Evolutionary conservation across 2,113 vertebrate genomes (phyloP), one percentile per base, ranked within the genome.

Genomic region (Isichthys henryi): DNA sequence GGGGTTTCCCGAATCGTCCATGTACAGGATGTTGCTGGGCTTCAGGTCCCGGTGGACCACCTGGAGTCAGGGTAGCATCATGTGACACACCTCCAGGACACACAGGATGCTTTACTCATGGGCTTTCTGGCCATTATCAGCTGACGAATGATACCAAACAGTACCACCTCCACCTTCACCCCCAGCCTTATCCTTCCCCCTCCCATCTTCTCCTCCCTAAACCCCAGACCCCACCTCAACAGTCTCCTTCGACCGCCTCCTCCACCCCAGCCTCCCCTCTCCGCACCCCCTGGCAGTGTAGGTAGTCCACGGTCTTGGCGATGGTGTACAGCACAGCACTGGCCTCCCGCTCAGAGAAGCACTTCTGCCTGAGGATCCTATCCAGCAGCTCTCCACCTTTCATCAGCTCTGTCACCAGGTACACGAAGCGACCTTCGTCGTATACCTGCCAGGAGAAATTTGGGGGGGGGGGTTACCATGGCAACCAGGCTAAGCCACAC

Each of bases 11-110:
- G 98, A 99, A 91, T 99, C 97, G 86, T 99, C 97, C 96, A 97
- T 98, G 87, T 99, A 99, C 39, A 99, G 96, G 95, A 99, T 99
- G 95, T 99, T 99, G 95, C 98, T 99, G 92, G 98, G 98, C 90
- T 99, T 99, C 93, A 99, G 97, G 95, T 99, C 98, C 93, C 98
- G 95, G 93, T 99, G 98, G 92, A 99, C 98, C 86, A 99, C 97
- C 98, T 99, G 93, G 0, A 80, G 35, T 89, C 92, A 45, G 88
- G 74, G 2, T 1, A 7, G 56, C 23, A 62, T 9, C 23, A 9
- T n/a, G 56, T 62, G 7, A 62, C 56, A 58, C 56, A 56, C 53
- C 53, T 21, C 19, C 53, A 17, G 50, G 15, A 52, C 15, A 56
- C 17, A 87, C n/a, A 45, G 35, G 10, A 9, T 62, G 58, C 23